Conservation (phyloP, 2,113 vertebrate genomes). For the Chauna torquata region DNA sequence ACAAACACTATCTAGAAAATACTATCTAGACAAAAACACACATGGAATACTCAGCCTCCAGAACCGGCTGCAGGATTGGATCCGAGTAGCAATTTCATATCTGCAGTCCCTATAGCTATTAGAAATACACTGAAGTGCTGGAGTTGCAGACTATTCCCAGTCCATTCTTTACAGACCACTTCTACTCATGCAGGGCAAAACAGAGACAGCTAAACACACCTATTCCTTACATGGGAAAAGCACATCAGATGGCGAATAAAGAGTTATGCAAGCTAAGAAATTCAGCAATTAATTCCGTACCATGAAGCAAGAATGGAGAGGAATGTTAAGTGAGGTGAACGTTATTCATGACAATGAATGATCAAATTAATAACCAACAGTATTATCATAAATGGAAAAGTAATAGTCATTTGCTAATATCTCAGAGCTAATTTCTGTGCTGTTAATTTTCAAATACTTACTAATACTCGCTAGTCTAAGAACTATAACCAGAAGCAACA, state of each 20-base stretch:
- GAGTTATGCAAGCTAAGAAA: not conserved
- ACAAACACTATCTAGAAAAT: not conserved
- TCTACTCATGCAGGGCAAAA: not conserved
- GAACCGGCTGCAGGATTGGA: not conserved
- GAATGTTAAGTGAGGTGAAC: not conserved
- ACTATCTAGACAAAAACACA: not conserved
- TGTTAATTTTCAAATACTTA: not conserved
- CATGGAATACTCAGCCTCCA: not conserved
- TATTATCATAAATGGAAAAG: not conserved
- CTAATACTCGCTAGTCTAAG: not conserved
- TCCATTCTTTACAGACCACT: not conserved
- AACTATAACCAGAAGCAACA: not conserved
- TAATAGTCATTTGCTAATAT: not conserved
- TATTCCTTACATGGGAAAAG: rapidly evolving
- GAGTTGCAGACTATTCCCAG: not conserved
- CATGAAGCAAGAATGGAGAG: not conserved
- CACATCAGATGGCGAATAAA: not conserved
- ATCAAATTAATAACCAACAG: not conserved
- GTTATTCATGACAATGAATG: not conserved
- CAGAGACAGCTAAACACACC: not conserved
- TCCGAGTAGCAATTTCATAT: not conserved
- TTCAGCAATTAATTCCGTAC: not conserved
- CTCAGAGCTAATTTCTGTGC: not conserved
- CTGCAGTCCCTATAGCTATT: not conserved
- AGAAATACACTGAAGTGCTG: not conserved